A percentile compares a stretch with the other conserved stretches of the same genome.
phyloP scores from a whole-genome alignment of 2,888 invertebrate genomes.

The Camponotus fellah region DNA sequence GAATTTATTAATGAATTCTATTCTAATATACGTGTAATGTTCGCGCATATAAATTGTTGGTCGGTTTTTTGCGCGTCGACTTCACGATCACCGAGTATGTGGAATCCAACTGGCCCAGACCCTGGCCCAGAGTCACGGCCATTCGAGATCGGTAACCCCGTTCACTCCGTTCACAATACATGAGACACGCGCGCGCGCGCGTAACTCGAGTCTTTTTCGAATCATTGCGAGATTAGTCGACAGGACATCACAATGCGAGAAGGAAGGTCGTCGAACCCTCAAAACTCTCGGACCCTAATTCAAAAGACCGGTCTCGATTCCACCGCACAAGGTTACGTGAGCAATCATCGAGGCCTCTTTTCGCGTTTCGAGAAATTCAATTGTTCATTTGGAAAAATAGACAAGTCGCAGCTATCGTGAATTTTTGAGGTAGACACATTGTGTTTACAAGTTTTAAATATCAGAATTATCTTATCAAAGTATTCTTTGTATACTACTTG shows the following conservation, averaged over 20 bases:
- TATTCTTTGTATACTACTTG: neutral
- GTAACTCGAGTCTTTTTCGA: conserved; percentile 44
- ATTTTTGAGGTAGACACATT: neutral
- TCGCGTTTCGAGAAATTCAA: neutral
- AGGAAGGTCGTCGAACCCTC: conserved; percentile 63
- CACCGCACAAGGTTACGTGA: conserved; percentile 69
- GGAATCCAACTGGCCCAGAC: conserved; percentile 65
- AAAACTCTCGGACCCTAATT: conserved; percentile 65
- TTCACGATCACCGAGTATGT: conserved; percentile 57
- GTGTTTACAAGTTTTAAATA: neutral
- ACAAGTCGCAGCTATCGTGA: neutral
- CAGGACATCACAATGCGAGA: conserved; percentile 34
- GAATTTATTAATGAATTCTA: conserved; percentile 29
- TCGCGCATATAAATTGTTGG: neutral
- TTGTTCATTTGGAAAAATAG: neutral
- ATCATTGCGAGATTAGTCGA: conserved; percentile 21
- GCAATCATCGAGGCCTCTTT: conserved; percentile 30
- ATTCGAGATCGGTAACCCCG: conserved; percentile 70
- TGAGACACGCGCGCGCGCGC: conserved; percentile 7
- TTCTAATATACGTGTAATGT: neutral
- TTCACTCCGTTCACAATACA: conserved; percentile 62
- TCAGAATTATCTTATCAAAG: neutral
- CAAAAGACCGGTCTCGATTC: conserved; percentile 69
- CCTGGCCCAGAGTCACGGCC: conserved; percentile 69
- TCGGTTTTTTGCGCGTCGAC: conserved; percentile 37